A percentile compares a stretch with the other conserved stretches of the same genome.
Conservation (phyloP, 1,140 invertebrate genomes). For the Pseudomyrmex cubaensis region DNA sequence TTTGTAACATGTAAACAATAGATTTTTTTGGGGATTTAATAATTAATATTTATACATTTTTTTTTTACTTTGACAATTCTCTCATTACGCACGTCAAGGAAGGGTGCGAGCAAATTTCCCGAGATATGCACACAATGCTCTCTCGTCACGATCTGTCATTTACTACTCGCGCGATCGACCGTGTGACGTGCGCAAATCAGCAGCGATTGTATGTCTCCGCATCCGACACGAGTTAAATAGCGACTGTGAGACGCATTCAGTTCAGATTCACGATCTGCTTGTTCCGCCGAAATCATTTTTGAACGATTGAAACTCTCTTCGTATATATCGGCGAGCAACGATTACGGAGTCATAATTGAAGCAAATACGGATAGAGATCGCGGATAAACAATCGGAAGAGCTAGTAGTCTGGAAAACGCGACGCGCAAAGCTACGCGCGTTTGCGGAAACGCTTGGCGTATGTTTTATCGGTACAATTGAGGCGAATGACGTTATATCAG, state of each 20-base stretch:
- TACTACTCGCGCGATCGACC: neutral
- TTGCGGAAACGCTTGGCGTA: conserved; percentile 18
- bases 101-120: too few species aligned
- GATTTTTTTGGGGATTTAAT: too few species aligned
- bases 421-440: neutral
- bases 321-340: too few species aligned
- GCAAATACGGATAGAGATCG: too few species aligned
- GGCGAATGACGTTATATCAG: neutral
- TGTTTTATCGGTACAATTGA: conserved; percentile 39
- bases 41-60: too few species aligned
- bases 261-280: conserved; percentile 1
- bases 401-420: neutral
- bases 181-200: neutral
- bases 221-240: conserved; percentile 14
- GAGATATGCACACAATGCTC: neutral
- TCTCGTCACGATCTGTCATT: conserved; percentile 1
- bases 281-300: neutral
- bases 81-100: neutral
- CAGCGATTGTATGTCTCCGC: conserved; percentile 8
- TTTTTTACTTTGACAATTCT: too few species aligned
- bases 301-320: neutral
- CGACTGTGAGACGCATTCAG: neutral
- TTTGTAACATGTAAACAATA: neutral
- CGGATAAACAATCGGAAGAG: neutral
- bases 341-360: too few species aligned